Conservation (phyloP, 53 echinoderm and acorn worm genomes). For the Paracentrotus lividus region DNA sequence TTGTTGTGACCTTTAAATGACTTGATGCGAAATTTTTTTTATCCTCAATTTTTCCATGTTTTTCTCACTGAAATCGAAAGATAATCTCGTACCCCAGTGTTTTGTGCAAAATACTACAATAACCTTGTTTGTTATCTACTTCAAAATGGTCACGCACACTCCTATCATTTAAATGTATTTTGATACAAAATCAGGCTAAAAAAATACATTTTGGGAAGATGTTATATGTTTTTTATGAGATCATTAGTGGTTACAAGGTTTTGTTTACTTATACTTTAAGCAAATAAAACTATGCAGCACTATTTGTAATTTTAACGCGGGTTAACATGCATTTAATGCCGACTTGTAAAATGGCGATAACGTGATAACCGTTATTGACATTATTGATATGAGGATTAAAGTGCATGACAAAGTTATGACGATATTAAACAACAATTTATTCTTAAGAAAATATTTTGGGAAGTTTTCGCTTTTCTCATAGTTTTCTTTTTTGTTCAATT, state of each 20-base stretch:
- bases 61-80: no score
- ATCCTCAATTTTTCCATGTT: no score
- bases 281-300: not conserved
- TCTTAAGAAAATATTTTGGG: conserved; percentile 5
- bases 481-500: not conserved
- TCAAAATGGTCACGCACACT: no score
- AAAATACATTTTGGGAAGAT: not conserved
- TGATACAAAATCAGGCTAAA: not conserved
- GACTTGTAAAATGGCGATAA: not conserved
- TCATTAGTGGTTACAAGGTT: not conserved
- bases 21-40: no score
- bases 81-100: no score
- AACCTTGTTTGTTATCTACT: no score
- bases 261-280: not conserved
- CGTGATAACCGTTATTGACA: not conserved
- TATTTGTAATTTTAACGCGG: not conserved
- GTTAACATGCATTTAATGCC: not conserved
- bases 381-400: not conserved
- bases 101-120: no score
- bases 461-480: not conserved
- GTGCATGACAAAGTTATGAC: not conserved
- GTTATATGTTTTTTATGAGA: not conserved
- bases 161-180: not conserved
- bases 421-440: not conserved
- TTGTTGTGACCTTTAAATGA: no score